A percentile compares a stretch with the other conserved stretches of the same genome.
Conservation (phyloP, 2,797 vertebrate species). For the Poeciliopsis infans region DNA sequence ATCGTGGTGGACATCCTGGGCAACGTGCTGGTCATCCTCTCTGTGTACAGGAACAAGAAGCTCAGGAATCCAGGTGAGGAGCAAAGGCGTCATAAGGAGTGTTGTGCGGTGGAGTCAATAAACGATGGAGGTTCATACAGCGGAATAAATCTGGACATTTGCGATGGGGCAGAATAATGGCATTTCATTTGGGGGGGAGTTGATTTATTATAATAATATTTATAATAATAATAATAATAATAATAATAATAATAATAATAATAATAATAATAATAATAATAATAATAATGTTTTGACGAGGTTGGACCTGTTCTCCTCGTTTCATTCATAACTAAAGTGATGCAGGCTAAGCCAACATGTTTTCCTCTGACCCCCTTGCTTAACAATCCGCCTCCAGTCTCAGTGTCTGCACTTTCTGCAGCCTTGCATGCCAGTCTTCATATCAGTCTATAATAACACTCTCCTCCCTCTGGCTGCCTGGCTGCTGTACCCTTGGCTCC, state of each 20-base stretch:
- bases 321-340: constrained; percentile 55
- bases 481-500: constrained; percentile 51
- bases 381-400: constrained; percentile 27
- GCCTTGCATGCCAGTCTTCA: constrained; percentile 41
- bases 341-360: constrained; percentile 43
- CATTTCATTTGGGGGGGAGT: not conserved
- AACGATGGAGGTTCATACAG: not conserved
- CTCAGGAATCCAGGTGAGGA: constrained; percentile 83
- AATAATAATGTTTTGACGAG: not conserved
- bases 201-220: not conserved
- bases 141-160: not conserved
- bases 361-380: constrained; percentile 40
- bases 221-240: too few relatives aligned
- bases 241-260: too few relatives aligned
- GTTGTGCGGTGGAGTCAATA: not conserved
- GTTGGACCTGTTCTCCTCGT: constrained; percentile 7
- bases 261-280: too few relatives aligned
- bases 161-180: not conserved
- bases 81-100: not conserved
- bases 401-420: constrained; percentile 44
- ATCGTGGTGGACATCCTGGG: constrained; percentile 84
- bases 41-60: constrained; percentile 85
- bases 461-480: constrained; percentile 34
- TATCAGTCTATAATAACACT: constrained; percentile 57
- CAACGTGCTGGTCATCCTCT: constrained; percentile 84